Conservation (phyloP, 2,888 invertebrate genomes). For the Drosophila koepferae region DNA sequence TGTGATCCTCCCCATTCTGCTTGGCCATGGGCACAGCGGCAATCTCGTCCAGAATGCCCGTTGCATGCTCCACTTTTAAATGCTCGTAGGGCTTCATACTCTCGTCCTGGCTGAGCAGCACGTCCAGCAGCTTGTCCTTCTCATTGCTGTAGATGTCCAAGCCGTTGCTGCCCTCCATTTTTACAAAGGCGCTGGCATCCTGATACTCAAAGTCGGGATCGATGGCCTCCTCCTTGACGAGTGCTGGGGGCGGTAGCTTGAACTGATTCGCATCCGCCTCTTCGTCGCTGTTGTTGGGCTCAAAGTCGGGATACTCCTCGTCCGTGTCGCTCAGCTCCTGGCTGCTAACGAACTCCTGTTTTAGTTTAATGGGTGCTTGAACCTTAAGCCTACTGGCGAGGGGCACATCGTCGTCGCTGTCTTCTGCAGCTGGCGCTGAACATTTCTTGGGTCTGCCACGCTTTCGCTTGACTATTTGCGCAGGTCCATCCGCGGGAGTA, state of each 20-base stretch:
- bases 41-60: slow-evolving; percentile 74
- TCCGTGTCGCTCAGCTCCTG: slow-evolving; percentile 67
- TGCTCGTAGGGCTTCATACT: slow-evolving; percentile 69
- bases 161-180: slow-evolving; percentile 68
- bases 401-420: slow-evolving; percentile 70
- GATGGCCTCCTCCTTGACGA: slow-evolving; percentile 67
- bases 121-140: slow-evolving; percentile 79
- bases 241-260: slow-evolving; percentile 55
- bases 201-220: slow-evolving; percentile 73
- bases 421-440: slow-evolving; percentile 34
- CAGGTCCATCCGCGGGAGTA: slow-evolving; percentile 4
- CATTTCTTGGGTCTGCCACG: slow-evolving; percentile 53
- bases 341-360: slow-evolving; percentile 51
- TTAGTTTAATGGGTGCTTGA: slow-evolving; percentile 33
- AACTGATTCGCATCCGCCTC: slow-evolving; percentile 56
- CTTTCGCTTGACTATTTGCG: slow-evolving; percentile 38
- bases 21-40: slow-evolving; percentile 75
- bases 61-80: slow-evolving; percentile 66
- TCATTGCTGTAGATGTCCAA: slow-evolving; percentile 77
- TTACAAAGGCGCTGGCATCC: slow-evolving; percentile 68
- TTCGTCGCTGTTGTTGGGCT: slow-evolving; percentile 72
- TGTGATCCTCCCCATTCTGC: slow-evolving; percentile 53
- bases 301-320: slow-evolving; percentile 77
- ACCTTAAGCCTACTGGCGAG: slow-evolving; percentile 62
- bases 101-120: slow-evolving; percentile 70